Percentiles rank a stretch among this genome's conserved stretches.
These are phyloP conservation scores for Mus caroli DNA, from an alignment of 2,797 vertebrate genomes.

Conservation along the genomic window DNA sequence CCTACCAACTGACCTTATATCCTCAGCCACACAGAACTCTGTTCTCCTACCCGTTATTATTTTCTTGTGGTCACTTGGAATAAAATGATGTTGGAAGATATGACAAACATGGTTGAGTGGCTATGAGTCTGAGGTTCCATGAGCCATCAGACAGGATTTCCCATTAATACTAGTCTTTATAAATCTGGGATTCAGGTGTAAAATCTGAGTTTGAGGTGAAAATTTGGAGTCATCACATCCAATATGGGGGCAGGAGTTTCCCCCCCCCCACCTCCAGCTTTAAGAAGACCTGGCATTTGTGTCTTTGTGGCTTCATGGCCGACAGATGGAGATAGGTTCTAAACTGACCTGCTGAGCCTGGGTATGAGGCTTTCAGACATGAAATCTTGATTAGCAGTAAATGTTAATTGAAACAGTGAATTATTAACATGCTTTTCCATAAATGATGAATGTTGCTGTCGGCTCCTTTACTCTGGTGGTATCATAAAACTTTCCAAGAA, in stretches of 20 bases:
- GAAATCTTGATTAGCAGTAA: slow-evolving; percentile 83
- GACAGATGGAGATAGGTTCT: slow-evolving; percentile 74
- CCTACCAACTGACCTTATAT: neutral
- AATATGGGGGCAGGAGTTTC: slow-evolving; percentile 42
- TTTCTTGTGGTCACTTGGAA: slow-evolving; percentile 5
- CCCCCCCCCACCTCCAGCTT: neutral
- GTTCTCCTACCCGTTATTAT: neutral
- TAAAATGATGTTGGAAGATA: neutral
- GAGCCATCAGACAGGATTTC: neutral
- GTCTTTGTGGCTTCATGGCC: slow-evolving; percentile 43
- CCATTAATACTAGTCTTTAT: neutral
- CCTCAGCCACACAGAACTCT: neutral
- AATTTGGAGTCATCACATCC: neutral
- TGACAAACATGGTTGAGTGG: slow-evolving; percentile 34
- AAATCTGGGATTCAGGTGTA: neutral
- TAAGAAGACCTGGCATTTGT: slow-evolving; percentile 72
- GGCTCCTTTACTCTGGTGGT: slow-evolving; percentile 68
- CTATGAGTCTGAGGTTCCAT: slow-evolving; percentile 6
- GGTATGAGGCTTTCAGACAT: slow-evolving; percentile 74
- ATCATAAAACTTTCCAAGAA: slow-evolving; percentile 78
- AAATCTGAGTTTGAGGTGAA: slow-evolving; percentile 34
- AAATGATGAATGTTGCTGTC: slow-evolving; percentile 81
- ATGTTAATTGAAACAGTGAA: slow-evolving; percentile 86
- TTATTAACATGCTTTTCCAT: slow-evolving; percentile 83
- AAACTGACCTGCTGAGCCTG: slow-evolving; percentile 68